phyloP scores from a whole-genome alignment of 2,113 vertebrate species.

The Engystomops pustulosus region DNA sequence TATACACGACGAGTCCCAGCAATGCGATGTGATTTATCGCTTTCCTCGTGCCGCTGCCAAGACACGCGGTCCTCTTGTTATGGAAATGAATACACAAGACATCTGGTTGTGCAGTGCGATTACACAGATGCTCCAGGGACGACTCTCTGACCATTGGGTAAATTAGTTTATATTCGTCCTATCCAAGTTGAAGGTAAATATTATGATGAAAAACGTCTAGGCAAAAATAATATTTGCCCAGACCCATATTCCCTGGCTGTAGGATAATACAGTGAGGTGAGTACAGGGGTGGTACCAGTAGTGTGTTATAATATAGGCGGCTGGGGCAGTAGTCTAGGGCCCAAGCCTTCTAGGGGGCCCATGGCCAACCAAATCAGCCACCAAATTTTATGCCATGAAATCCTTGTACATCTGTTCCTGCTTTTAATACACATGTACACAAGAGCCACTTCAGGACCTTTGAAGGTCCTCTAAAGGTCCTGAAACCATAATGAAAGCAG shows the following conservation, averaged over 20 bases:
- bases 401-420: too few species aligned
- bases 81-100: not conserved
- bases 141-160: not conserved
- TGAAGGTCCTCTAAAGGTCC: too few species aligned
- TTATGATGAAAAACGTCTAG: not conserved
- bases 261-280: too few species aligned
- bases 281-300: too few species aligned
- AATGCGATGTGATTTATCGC: not conserved
- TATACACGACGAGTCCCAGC: not conserved
- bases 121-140: conserved; percentile 22
- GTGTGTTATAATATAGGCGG: too few species aligned
- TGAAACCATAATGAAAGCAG: too few species aligned
- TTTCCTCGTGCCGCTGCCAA: not conserved
- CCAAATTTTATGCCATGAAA: too few species aligned
- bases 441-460: too few species aligned
- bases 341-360: too few species aligned
- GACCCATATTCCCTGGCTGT: not conserved
- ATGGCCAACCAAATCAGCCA: too few species aligned
- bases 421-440: too few species aligned
- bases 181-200: conserved; percentile 43
- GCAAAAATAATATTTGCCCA: not conserved
- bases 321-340: too few species aligned
- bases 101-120: not conserved
- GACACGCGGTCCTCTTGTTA: not conserved
- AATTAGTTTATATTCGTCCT: conserved; percentile 28